Evolutionary conservation across 2,797 vertebrate species (phyloP).

Genomic region (Oreochromis grahami): DNA sequence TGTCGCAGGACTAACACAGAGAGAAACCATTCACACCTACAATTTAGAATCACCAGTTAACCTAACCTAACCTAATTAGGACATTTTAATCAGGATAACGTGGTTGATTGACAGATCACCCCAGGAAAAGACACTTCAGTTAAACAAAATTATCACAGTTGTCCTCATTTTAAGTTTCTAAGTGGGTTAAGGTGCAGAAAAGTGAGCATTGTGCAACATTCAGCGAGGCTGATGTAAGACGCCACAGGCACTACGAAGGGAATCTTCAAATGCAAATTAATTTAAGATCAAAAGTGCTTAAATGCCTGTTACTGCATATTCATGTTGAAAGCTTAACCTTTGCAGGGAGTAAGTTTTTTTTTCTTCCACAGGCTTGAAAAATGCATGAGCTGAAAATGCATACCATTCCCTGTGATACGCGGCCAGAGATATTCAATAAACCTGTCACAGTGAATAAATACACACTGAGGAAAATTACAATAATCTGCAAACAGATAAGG

Average conservation of each 20-base stretch:
- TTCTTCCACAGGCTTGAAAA: neutral
- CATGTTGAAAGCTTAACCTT: slow-evolving; percentile 2
- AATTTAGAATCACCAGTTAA: neutral
- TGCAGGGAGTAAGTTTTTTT: slow-evolving; percentile 17
- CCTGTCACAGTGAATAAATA: neutral
- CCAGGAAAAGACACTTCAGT: neutral
- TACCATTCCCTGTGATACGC: neutral
- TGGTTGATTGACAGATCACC: neutral
- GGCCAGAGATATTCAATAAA: neutral
- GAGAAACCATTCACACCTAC: neutral
- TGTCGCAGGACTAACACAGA: neutral
- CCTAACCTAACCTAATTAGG: neutral
- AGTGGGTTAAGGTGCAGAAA: neutral
- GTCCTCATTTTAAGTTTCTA: neutral
- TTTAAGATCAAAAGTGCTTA: slow-evolving; percentile 32
- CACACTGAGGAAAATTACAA: neutral
- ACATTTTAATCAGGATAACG: neutral
- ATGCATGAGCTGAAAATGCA: slow-evolving; percentile 10
- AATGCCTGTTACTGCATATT: slow-evolving; percentile 41
- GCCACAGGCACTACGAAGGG: neutral
- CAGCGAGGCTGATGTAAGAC: neutral
- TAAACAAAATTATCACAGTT: neutral
- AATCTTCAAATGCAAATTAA: slow-evolving; percentile 32
- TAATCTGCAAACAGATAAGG: neutral
- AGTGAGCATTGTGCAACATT: neutral